These are phyloP conservation scores for Diploptera punctata DNA, from an alignment of 2,888 invertebrate species.

Conservation along the genomic window DNA sequence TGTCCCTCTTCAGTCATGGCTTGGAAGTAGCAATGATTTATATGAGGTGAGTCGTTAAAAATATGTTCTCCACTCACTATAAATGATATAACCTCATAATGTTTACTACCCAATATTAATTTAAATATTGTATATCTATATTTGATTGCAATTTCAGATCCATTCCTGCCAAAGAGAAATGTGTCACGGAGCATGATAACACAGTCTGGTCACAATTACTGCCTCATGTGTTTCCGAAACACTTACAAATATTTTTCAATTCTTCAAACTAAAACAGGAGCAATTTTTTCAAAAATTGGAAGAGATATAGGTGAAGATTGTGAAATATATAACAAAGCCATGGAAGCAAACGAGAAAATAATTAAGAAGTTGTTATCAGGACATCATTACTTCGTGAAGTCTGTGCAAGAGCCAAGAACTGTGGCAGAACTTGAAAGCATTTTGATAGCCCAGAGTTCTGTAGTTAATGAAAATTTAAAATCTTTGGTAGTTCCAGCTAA, in stretches of 20 bases:
- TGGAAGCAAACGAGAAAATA: not conserved
- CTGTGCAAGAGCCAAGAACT: no score
- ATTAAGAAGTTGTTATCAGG: not conserved
- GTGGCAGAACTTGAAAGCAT: no score
- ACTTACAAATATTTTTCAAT: constrained; percentile 58
- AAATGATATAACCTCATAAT: no score
- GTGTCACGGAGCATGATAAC: constrained; percentile 56
- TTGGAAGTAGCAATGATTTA: no score
- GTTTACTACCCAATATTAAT: no score
- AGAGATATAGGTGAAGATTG: not conserved
- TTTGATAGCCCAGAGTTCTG: no score
- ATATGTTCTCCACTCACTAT: no score
- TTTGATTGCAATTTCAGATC: constrained; percentile 59
- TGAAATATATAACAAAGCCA: not conserved
- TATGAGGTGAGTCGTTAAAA: no score
- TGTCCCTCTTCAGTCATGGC: no score
- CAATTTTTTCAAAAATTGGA: constrained; percentile 48
- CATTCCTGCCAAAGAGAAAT: constrained; percentile 56
- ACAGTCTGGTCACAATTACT: constrained; percentile 56
- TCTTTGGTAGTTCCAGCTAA: not conserved
- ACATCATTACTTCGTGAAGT: no score
- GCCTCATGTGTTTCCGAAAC: constrained; percentile 55
- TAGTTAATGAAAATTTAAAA: no score
- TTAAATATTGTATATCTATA: no score
- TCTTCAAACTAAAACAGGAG: constrained; percentile 52